These are phyloP conservation scores for Lycocerus yunnanus DNA, from an alignment of 2,888 invertebrate species.

Conservation along the genomic window DNA sequence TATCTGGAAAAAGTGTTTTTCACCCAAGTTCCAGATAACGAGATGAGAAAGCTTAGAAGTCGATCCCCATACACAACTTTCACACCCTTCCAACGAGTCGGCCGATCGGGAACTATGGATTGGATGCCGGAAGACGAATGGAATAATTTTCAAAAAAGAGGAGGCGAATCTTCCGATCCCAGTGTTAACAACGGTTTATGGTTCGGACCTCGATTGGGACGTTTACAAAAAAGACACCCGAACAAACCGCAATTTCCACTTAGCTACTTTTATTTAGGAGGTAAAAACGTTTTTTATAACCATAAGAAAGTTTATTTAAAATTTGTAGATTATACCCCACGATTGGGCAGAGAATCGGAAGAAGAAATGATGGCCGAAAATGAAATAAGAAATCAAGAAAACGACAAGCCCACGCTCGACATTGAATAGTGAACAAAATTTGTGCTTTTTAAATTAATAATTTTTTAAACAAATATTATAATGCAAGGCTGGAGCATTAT, in stretches of 20 bases:
- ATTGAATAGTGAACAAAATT: not conserved
- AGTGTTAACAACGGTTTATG: slow-evolving; percentile 61
- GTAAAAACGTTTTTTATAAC: not conserved
- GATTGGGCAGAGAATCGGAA: slow-evolving; percentile 49
- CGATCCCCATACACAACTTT: not conserved
- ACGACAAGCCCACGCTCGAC: slow-evolving; percentile 16
- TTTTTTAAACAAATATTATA: not conserved
- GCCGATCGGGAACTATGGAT: slow-evolving; percentile 45
- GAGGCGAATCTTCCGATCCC: slow-evolving; percentile 42
- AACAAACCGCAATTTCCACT: slow-evolving; percentile 9
- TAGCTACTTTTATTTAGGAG: slow-evolving; percentile 16
- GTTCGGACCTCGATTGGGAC: slow-evolving; percentile 70
- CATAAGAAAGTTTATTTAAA: not conserved
- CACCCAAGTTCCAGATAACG: not conserved
- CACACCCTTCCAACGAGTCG: slow-evolving; percentile 44
- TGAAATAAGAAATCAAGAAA: slow-evolving; percentile 12
- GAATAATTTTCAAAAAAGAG: slow-evolving; percentile 9
- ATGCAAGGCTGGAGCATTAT: slow-evolving; percentile 3
- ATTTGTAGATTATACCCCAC: slow-evolving; percentile 45
- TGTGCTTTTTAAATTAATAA: not conserved
- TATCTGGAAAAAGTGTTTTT: not conserved
- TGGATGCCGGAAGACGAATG: slow-evolving; percentile 30
- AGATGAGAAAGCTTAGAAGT: slow-evolving; percentile 3
- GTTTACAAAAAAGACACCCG: slow-evolving; percentile 39
- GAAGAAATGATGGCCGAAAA: slow-evolving; percentile 38